Base-by-base conservation (phyloP, 1,140 invertebrate species). In the Caenorhabditis inopinata region DNA sequence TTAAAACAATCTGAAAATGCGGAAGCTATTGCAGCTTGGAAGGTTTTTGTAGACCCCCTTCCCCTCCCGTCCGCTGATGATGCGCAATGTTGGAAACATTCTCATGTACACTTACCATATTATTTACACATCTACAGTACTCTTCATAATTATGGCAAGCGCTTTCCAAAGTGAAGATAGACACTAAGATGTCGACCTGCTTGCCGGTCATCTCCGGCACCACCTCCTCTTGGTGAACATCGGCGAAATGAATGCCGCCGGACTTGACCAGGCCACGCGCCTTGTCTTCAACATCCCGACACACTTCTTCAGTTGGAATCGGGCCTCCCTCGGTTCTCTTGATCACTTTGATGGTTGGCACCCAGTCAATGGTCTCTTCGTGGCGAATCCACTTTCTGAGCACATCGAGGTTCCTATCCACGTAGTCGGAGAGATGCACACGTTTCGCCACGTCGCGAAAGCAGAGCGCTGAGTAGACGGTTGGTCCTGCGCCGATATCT, bases 401-500 rank as follows among this genome's bases (percentile, higher is more conserved):
- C 16, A 76, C 38, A 14, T 84, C 74, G 16, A 85, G 53, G 77
- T 81, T 85, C 46, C 76, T 46, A 14, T 84, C 76, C 7, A 86
- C 79, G 62, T 77, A 86, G 49, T 86, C 85, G 5, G 85, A 48
- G 32, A 86, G 29, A 53, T 83, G 87, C 47, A 85, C 80, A 23
- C 75, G 27, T 21, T 84, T 21, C 2, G 85, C 83, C 9, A 84
- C 74, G 14, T 87, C 77, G 6, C 85, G 85, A 78, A 86, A 86
- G 62, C 85, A 82, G 14, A 86, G 82, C 16, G 85, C 85, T 27
- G 83, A 82, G 51, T 87, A 87, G 32, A 87, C 79, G 46, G 85
- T 87, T 14, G 85, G 85, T 9, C 85, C 85, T 9, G 78, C 78
- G 11, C 85, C 85, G 21, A 86, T 78, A 58, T 86, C 85, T 11